Base-by-base conservation (phyloP, 2,888 invertebrate genomes). In the Pyrocoelia pectoralis region DNA sequence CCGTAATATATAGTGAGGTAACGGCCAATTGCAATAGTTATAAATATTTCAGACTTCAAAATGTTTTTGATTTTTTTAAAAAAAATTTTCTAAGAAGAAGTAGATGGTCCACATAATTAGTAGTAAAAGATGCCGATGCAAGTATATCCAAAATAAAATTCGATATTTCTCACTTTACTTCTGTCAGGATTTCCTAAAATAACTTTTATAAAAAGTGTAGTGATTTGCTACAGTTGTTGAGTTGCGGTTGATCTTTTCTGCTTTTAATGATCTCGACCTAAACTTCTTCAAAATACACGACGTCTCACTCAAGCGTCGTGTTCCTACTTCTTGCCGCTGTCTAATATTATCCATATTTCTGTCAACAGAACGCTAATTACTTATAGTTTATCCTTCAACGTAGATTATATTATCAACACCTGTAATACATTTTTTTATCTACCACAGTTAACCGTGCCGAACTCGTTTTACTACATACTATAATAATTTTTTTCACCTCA, bases 291-390 rank as follows among this genome's bases (percentile, higher is more conserved):
- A 28, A 51, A 43, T 61, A 46, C 57, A 50, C 48, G 53, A 65
- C 65, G 38, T 68, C 55, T 67, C 61, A 61, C 56, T 68, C 58
- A 38, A 59, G 54, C 54, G 46, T 49, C 58, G 53, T 57, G 33
- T 55, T 55, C 38, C 53, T 55, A 41, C 40, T n/a, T 59, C 29
- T 15, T 61, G 58, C 58, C 58, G 51, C 17, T 53, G 57, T 66
- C 61, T 61, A 60, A 58, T 61, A 61, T 61, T 66, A 57, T 60
- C 65, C 60, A 61, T 58, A 66, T 57, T 55, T 66, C 65, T 46
- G 62, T 77, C 76, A 73, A 56, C 76, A 69, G 63, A 29, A 50
- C 68, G 73, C 74, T 77, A 77, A 77, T 76, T 72, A 76, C 72
- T 69, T 68, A 72, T 73, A 69, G 70, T 73, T 67, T 70, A 71